Conservation (phyloP, 2,797 vertebrate species). For the Sebastes minor region DNA sequence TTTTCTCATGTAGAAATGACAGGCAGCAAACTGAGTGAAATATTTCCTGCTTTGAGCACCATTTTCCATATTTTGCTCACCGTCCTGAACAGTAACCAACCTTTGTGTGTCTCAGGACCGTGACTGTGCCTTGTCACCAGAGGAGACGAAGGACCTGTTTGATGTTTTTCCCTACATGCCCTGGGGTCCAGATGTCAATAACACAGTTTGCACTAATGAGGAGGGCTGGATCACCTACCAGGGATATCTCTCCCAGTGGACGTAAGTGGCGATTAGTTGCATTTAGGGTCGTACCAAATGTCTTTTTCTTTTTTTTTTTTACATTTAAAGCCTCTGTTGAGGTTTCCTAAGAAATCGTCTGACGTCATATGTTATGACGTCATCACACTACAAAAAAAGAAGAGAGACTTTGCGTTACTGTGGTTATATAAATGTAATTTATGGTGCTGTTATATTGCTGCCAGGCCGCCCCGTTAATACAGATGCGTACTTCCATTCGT, state of each 20-base stretch:
- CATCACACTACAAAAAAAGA: background rate
- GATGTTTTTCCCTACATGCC: conserved; percentile 91
- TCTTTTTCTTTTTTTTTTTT: background rate
- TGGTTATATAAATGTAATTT: too few species aligned
- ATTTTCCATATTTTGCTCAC: background rate
- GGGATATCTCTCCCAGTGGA: conserved; percentile 97
- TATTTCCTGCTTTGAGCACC: background rate
- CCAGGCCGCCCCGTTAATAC: too few species aligned
- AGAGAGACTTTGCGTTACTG: too few species aligned
- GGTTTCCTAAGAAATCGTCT: background rate
- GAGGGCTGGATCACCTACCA: conserved; percentile 97
- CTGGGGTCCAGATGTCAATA: conserved; percentile 93
- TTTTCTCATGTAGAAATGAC: conserved; percentile 4
- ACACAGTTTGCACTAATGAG: conserved; percentile 94
- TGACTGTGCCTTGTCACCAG: conserved; percentile 94
- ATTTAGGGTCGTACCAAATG: background rate
- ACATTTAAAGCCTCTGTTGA: background rate
- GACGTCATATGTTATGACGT: background rate
- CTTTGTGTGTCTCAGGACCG: conserved; percentile 85
- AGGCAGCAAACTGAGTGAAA: background rate
- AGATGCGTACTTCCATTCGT: too few species aligned
- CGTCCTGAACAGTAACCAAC: background rate
- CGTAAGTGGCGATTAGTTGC: conserved; percentile 82
- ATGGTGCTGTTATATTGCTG: too few species aligned
- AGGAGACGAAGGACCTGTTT: conserved; percentile 93